Conservation (phyloP, 2,113 vertebrate genomes). For the Podocnemis expansa region DNA sequence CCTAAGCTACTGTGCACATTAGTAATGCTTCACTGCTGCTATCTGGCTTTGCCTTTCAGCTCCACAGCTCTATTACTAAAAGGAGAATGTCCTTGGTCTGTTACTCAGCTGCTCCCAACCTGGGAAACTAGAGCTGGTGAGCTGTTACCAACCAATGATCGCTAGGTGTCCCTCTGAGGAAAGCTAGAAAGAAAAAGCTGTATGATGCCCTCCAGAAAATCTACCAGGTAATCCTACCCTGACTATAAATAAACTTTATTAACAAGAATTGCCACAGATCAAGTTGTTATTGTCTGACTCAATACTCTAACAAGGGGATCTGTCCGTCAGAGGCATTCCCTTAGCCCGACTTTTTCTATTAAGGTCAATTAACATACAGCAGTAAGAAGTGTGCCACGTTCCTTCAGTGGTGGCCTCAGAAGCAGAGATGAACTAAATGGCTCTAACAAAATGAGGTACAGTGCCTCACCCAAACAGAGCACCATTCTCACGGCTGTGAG, state of each 20-base stretch:
- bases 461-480: rapidly evolving
- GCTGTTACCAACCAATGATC: slow-evolving; percentile 7
- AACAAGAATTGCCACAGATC: neutral
- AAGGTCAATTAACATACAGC: neutral
- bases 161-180: slow-evolving; percentile 11
- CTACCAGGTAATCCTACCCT: neutral
- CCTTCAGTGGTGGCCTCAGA: neutral
- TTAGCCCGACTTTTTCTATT: neutral
- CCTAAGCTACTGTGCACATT: slow-evolving; percentile 25
- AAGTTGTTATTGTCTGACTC: neutral
- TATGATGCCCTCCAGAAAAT: neutral
- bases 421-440: neutral
- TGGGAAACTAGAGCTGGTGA: slow-evolving; percentile 28
- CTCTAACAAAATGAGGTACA: rapidly evolving
- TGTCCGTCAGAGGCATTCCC: neutral
- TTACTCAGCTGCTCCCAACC: neutral
- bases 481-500: neutral
- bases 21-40: neutral
- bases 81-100: slow-evolving; percentile 28
- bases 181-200: neutral
- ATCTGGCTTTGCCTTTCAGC: neutral
- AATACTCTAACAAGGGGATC: neutral
- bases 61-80: neutral
- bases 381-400: neutral
- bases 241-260: slow-evolving; percentile 13